phyloP scores from a whole-genome alignment of 1,140 invertebrate species.

The Antheraea mylitta region DNA sequence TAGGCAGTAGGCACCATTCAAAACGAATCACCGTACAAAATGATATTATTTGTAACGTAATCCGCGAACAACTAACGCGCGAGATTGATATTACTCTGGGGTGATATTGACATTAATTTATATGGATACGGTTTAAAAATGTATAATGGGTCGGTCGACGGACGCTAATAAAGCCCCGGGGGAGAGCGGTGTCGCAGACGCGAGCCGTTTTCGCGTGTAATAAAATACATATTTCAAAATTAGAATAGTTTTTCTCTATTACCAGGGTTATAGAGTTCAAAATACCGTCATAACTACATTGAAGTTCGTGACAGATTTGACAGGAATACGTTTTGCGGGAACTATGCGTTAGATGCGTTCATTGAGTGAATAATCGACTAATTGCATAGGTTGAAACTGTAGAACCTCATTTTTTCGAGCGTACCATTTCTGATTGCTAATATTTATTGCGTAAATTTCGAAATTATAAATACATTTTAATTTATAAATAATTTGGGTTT shows the following conservation, averaged over 20 bases:
- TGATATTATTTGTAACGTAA: conserved; percentile 78
- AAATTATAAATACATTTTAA: too few relatives aligned
- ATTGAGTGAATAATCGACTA: conserved; percentile 46
- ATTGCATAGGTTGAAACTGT: conserved; percentile 25
- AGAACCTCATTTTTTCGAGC: neutral
- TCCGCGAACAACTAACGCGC: conserved; percentile 69
- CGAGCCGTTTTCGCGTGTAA: conserved; percentile 41
- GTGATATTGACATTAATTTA: conserved; percentile 76
- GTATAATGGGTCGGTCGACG: conserved; percentile 65
- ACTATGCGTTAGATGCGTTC: conserved; percentile 21
- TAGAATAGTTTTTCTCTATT: conserved; percentile 19
- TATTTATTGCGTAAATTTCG: too few relatives aligned
- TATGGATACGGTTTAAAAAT: conserved; percentile 78
- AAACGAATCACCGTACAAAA: conserved; percentile 76
- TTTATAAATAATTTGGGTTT: too few relatives aligned
- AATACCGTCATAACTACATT: conserved; percentile 19
- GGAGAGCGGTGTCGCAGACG: conserved; percentile 31
- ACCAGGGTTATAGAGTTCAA: conserved; percentile 9
- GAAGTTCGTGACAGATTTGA: neutral
- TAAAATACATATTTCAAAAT: conserved; percentile 35
- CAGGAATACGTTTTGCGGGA: conserved; percentile 14
- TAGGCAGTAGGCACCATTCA: conserved; percentile 67
- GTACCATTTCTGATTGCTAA: neutral
- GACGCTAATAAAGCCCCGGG: conserved; percentile 69
- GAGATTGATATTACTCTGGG: conserved; percentile 74